phyloP scores from a whole-genome alignment of 2,797 vertebrate species.

The Alfaro cultratus region DNA sequence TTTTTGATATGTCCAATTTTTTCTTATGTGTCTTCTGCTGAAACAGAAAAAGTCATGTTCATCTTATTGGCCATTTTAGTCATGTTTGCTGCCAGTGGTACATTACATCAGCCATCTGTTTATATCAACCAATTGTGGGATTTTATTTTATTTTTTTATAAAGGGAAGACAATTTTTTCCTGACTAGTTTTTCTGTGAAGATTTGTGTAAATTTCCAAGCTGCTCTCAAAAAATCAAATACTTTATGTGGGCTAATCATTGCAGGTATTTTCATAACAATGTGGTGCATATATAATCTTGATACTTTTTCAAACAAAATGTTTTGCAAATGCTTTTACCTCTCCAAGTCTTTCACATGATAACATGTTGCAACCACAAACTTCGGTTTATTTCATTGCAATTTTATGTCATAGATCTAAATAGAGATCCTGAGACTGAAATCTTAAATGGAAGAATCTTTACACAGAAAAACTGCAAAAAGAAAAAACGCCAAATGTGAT shows the following conservation, averaged over 20 bases:
- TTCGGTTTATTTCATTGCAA: neutral
- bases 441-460: neutral
- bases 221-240: neutral
- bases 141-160: neutral
- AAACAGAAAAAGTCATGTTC: too few species aligned
- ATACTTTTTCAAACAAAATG: neutral
- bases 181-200: neutral
- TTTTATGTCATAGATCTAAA: neutral
- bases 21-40: neutral
- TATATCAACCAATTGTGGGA: neutral
- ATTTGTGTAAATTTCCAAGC: neutral
- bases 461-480: neutral
- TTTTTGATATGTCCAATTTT: neutral
- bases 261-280: neutral
- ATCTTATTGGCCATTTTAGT: neutral
- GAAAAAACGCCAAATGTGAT: neutral
- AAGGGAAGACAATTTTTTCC: neutral
- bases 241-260: neutral
- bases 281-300: neutral
- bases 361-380: neutral
- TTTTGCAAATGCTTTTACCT: neutral
- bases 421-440: neutral
- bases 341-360: neutral
- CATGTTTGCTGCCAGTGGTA: neutral
- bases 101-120: neutral